Conservation (phyloP, 2,888 invertebrate species). For the Caenorhabditis angaria region DNA sequence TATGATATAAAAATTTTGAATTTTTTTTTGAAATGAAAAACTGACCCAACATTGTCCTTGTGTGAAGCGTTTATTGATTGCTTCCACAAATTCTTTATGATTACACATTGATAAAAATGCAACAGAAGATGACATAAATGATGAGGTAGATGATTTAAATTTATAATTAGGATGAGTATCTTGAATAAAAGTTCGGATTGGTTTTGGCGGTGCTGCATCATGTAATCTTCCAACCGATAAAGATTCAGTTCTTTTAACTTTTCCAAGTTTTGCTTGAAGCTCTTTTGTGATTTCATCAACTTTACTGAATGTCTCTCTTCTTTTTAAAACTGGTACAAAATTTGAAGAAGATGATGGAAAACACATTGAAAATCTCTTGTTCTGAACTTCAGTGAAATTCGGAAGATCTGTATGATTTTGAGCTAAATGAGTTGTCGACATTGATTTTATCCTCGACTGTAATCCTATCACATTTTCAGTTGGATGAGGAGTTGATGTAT, state of each 20-base stretch:
- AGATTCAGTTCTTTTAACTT: constrained; percentile 40
- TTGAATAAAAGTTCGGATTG: constrained; percentile 27
- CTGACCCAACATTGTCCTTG: constrained; percentile 51
- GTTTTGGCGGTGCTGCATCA: constrained; percentile 38
- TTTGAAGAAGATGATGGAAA: constrained; percentile 36
- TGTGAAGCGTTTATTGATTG: constrained; percentile 42
- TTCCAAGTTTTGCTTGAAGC: constrained; percentile 26
- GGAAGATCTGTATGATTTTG: neutral
- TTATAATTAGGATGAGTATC: constrained; percentile 1
- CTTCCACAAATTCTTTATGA: constrained; percentile 37
- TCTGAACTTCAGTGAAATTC: neutral
- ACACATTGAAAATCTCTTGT: constrained; percentile 34
- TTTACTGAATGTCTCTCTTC: constrained; percentile 47
- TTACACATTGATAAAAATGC: constrained; percentile 42
- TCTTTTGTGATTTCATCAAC: constrained; percentile 43
- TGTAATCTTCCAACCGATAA: constrained; percentile 26
- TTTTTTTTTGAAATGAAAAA: neutral
- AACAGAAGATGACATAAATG: constrained; percentile 39
- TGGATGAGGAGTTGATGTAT: constrained; percentile 39
- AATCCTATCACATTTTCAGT: neutral
- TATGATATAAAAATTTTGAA: neutral
- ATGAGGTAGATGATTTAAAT: constrained; percentile 23
- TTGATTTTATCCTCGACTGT: constrained; percentile 9
- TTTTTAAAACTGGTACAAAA: constrained; percentile 36
- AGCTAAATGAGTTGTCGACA: constrained; percentile 30